Evolutionary conservation across 2,797 vertebrate genomes (phyloP).

Genomic region (Salarias fasciatus): DNA sequence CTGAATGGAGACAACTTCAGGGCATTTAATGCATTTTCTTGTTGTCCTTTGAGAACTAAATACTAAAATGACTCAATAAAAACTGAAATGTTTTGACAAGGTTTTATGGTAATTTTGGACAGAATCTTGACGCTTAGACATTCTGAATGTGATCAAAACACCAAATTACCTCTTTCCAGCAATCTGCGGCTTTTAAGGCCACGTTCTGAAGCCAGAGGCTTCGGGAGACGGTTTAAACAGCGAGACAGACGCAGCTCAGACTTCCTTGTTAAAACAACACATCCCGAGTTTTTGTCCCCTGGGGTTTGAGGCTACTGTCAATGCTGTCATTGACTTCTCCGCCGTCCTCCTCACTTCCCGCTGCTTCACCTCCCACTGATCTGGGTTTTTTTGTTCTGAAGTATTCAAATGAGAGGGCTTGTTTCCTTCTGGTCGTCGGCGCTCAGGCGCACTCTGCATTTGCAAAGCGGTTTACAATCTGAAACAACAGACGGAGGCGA

Average conservation of each 20-base stretch:
- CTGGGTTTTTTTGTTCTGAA: slow-evolving; percentile 31
- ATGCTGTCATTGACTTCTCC: slow-evolving; percentile 35
- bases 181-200: slow-evolving; percentile 2
- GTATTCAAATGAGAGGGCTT: slow-evolving; percentile 11
- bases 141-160: slow-evolving; percentile 6
- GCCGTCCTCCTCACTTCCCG: slow-evolving; percentile 33
- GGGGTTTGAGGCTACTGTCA: slow-evolving; percentile 57
- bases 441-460: slow-evolving; percentile 23
- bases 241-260: slow-evolving; percentile 39
- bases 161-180: neutral
- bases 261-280: slow-evolving; percentile 44
- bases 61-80: neutral
- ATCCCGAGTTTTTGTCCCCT: slow-evolving; percentile 46
- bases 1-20: neutral
- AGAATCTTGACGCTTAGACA: neutral
- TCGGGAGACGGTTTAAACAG: slow-evolving; percentile 30
- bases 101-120: neutral
- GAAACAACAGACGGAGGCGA: slow-evolving; percentile 22
- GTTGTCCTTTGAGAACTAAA: neutral
- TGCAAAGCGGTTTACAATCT: slow-evolving; percentile 14
- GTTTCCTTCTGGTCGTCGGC: neutral
- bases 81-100: neutral
- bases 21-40: neutral
- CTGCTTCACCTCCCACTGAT: slow-evolving; percentile 5
- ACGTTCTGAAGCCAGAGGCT: slow-evolving; percentile 15